Conservation (phyloP, 1,140 invertebrate genomes). For the Ectropis grisescens region DNA sequence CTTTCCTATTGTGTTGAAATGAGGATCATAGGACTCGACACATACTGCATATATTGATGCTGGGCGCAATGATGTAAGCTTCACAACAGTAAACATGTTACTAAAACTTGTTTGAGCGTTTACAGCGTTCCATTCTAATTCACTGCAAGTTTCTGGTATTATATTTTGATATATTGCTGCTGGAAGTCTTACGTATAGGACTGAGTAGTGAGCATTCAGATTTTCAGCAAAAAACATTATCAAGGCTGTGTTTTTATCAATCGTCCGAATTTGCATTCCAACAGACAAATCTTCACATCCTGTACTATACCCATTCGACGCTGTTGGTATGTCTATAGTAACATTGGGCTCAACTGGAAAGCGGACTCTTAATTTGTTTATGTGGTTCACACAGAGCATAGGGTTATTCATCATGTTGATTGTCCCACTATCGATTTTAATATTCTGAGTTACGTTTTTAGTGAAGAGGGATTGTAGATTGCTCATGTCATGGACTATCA, state of each 20-base stretch:
- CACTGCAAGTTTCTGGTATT: slow-evolving; percentile 46
- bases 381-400: slow-evolving; percentile 78
- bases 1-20: slow-evolving; percentile 21
- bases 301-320: slow-evolving; percentile 43
- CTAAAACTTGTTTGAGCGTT: slow-evolving; percentile 18
- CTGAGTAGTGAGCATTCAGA: slow-evolving; percentile 26
- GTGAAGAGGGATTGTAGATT: slow-evolving; percentile 79
- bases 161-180: slow-evolving; percentile 15
- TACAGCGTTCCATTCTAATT: slow-evolving; percentile 41
- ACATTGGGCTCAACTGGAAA: slow-evolving; percentile 27
- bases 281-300: slow-evolving; percentile 31
- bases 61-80: slow-evolving; percentile 27
- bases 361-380: slow-evolving; percentile 69
- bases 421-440: slow-evolving; percentile 73
- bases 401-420: slow-evolving; percentile 84
- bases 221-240: slow-evolving; percentile 25
- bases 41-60: slow-evolving; percentile 46
- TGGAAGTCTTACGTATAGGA: slow-evolving; percentile 40
- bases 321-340: slow-evolving; percentile 25
- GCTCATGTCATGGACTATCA: slow-evolving; percentile 80
- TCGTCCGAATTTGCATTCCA: slow-evolving; percentile 22
- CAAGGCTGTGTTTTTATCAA: slow-evolving; percentile 34
- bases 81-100: slow-evolving; percentile 10
- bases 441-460: slow-evolving; percentile 40
- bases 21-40: slow-evolving; percentile 40